Evolutionary conservation across 2,888 invertebrate species (phyloP).

Genomic region (Lithosia quadra): DNA sequence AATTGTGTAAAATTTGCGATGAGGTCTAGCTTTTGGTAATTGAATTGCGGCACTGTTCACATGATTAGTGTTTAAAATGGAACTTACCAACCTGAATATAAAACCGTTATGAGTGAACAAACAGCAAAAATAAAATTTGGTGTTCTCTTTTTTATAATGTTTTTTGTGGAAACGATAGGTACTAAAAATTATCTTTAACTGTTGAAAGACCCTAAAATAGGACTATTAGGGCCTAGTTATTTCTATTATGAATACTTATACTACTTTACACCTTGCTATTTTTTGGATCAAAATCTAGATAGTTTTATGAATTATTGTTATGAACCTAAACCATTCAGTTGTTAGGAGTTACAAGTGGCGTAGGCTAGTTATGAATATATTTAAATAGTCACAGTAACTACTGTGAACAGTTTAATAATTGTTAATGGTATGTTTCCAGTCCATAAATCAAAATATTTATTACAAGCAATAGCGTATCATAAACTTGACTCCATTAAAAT

Average conservation of each 20-base stretch:
- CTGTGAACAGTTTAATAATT: constrained; percentile 49
- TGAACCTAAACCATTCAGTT: too few species aligned
- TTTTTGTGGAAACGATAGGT: neutral
- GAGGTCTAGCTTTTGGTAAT: constrained; percentile 46
- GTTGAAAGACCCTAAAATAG: neutral
- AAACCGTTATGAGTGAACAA: too few species aligned
- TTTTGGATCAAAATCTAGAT: neutral
- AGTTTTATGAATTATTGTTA: neutral
- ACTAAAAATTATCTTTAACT: neutral
- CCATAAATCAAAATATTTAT: constrained; percentile 53
- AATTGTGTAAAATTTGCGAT: constrained; percentile 43
- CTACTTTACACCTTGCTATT: neutral
- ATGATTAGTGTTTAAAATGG: constrained; percentile 32
- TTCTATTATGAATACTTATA: neutral
- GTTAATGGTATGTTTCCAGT: constrained; percentile 49
- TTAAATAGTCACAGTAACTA: constrained; percentile 46
- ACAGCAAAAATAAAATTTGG: neutral
- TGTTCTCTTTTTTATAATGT: neutral
- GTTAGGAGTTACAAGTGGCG: too few species aligned
- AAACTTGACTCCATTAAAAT: constrained; percentile 43
- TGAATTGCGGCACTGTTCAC: constrained; percentile 48
- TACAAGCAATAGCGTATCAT: constrained; percentile 40
- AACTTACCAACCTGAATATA: neutral
- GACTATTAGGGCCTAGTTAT: neutral
- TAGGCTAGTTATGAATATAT: too few species aligned